A percentile compares a stretch with the other conserved stretches of the same genome.
These are phyloP conservation scores for Rhinolophus sinicus DNA, from an alignment of 2,113 vertebrate genomes.

Conservation along the genomic window DNA sequence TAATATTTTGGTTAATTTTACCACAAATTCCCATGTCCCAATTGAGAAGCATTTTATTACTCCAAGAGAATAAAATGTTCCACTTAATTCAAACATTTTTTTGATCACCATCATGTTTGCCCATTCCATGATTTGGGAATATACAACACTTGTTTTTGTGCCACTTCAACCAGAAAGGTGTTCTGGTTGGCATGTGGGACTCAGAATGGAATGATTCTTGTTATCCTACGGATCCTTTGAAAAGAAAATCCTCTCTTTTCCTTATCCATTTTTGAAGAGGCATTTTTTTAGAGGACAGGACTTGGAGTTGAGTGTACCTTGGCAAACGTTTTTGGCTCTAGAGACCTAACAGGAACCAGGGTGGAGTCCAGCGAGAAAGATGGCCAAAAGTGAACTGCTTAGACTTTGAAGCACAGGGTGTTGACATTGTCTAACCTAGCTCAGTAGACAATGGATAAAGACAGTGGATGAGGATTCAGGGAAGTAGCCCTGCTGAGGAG, in stretches of 20 bases:
- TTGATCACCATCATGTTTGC: not conserved
- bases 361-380: conserved; percentile 61
- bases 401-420: not conserved
- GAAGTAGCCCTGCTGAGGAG: conserved; percentile 7
- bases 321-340: conserved; percentile 36
- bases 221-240: not conserved
- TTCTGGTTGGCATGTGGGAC: not conserved
- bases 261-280: conserved; percentile 11
- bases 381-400: conserved; percentile 1
- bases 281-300: conserved; percentile 43
- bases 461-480: conserved; percentile 21
- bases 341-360: conserved; percentile 57
- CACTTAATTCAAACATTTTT: conserved; percentile 10
- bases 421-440: not conserved
- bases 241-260: not conserved
- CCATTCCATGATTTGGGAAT: not conserved
- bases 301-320: not conserved
- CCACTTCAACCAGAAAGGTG: not conserved
- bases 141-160: not conserved
- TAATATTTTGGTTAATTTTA: conserved; percentile 44
- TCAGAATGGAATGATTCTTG: not conserved
- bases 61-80: conserved; percentile 21
- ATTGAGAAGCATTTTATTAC: conserved; percentile 26
- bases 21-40: not conserved
- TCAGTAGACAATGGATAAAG: conserved; percentile 39